Conservation (phyloP, 2,113 vertebrate genomes). For the Sisor rabdophorus region DNA sequence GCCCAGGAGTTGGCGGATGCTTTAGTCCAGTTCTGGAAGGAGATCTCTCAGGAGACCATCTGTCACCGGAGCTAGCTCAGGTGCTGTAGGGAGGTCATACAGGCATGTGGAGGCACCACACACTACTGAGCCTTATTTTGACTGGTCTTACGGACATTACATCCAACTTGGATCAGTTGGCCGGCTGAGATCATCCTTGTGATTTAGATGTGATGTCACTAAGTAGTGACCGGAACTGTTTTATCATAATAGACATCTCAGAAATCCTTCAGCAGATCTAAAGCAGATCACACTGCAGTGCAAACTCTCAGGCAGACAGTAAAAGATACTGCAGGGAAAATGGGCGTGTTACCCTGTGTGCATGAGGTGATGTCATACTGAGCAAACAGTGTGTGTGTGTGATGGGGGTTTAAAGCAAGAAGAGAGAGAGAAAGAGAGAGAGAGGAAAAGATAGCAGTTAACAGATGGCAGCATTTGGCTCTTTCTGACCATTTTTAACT, state of each 20-base stretch:
- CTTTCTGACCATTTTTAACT: slow-evolving; percentile 31
- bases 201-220: slow-evolving; percentile 39
- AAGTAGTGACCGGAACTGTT: slow-evolving; percentile 35
- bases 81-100: too few species aligned
- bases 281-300: slow-evolving; percentile 12
- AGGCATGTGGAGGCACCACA: too few species aligned
- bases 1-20: too few species aligned
- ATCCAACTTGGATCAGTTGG: too few species aligned
- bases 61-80: too few species aligned
- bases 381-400: slow-evolving; percentile 6
- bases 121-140: too few species aligned
- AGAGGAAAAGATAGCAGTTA: slow-evolving; percentile 11
- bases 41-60: too few species aligned
- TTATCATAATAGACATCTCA: slow-evolving; percentile 35
- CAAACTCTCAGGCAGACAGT: slow-evolving; percentile 18
- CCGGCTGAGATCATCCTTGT: slow-evolving; percentile 18
- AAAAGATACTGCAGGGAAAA: slow-evolving; percentile 16
- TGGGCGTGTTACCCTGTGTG: slow-evolving; percentile 18
- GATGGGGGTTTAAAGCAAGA: not conserved
- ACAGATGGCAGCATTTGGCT: slow-evolving; percentile 34
- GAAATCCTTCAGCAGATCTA: slow-evolving; percentile 33
- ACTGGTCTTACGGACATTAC: too few species aligned
- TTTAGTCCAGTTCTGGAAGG: too few species aligned
- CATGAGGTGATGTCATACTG: slow-evolving; percentile 33
- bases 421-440: slow-evolving; percentile 12